Evolutionary conservation across 2,888 invertebrate genomes (phyloP).

Genomic region (Drosophila testacea): DNA sequence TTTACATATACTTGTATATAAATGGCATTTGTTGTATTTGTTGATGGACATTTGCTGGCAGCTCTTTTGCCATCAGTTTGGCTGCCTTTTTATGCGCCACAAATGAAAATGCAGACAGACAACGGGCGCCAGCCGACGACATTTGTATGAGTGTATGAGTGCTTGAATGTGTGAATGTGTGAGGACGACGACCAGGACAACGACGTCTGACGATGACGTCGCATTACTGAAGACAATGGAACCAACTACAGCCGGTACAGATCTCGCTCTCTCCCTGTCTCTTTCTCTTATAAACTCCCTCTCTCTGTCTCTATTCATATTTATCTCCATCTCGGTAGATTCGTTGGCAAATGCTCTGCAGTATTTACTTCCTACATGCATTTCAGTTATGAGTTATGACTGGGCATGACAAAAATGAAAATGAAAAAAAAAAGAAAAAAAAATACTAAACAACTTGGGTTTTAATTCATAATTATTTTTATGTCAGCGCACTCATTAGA

Average conservation of each 20-base stretch:
- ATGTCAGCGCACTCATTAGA: conserved; percentile 78
- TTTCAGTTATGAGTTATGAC: conserved; percentile 71
- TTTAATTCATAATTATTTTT: conserved; percentile 80
- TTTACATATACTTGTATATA: conserved; percentile 24
- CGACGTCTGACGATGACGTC: conserved; percentile 76
- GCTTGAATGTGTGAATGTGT: conserved; percentile 8
- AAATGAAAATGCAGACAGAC: conserved; percentile 81
- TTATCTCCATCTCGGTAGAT: conserved; percentile 27
- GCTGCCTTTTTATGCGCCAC: conserved; percentile 73
- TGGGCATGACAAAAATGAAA: conserved; percentile 29
- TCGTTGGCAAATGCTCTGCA: conserved; percentile 72
- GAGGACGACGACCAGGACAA: conserved; percentile 55
- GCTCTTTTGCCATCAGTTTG: conserved; percentile 65
- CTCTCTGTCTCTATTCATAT: conserved; percentile 27
- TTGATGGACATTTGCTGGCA: conserved; percentile 81
- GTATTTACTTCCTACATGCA: conserved; percentile 68
- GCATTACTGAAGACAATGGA: conserved; percentile 74
- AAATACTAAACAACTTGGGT: conserved; percentile 64
- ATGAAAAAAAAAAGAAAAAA: conserved; percentile 28
- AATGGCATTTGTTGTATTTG: conserved; percentile 61
- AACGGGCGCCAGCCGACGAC: conserved; percentile 72
- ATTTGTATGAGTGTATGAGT: conserved; percentile 4
- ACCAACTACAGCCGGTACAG: conserved; percentile 69
- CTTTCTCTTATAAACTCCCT: not conserved
- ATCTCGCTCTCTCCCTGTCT: not conserved